Conservation (phyloP, 2,888 invertebrate genomes). For the Sphecodes monilicornis region DNA sequence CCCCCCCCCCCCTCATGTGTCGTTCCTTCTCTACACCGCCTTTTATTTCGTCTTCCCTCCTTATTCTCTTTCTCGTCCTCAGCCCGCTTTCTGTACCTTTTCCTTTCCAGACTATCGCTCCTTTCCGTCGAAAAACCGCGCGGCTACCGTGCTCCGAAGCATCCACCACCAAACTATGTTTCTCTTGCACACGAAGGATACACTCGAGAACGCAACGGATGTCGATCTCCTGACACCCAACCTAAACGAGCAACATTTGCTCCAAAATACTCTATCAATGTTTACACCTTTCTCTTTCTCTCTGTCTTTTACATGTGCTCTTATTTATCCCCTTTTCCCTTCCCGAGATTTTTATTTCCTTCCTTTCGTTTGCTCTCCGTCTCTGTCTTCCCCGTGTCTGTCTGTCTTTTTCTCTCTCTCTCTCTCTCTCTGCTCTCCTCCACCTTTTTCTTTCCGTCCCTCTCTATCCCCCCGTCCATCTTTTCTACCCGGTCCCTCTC, state of each 20-base stretch:
- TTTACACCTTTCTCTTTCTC: conserved; percentile 38
- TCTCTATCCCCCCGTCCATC: conserved; percentile 9
- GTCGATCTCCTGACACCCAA: conserved; percentile 42
- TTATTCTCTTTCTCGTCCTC: conserved; percentile 44
- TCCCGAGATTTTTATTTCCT: conserved; percentile 34
- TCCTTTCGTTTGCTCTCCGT: conserved; percentile 27
- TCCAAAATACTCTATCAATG: conserved; percentile 54
- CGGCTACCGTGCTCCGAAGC: conserved; percentile 26
- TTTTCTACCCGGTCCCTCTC: not conserved
- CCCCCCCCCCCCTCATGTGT: conserved; percentile 2
- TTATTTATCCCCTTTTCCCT: conserved; percentile 5
- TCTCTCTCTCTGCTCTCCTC: conserved; percentile 35
- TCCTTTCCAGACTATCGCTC: conserved; percentile 23
- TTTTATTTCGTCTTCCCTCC: conserved; percentile 26
- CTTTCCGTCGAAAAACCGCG: conserved; percentile 48
- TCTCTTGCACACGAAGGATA: conserved; percentile 24
- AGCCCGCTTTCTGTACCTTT: not conserved
- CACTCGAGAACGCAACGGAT: conserved; percentile 11
- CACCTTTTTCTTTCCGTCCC: conserved; percentile 38
- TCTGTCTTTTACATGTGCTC: not conserved
- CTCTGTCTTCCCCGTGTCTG: conserved; percentile 11
- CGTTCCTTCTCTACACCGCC: conserved; percentile 10
- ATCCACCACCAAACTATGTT: conserved; percentile 26
- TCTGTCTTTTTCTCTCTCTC: conserved; percentile 23
- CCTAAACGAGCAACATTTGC: conserved; percentile 32